phyloP scores from a whole-genome alignment of 2,888 invertebrate genomes.

The Lumbricus terrestris region DNA sequence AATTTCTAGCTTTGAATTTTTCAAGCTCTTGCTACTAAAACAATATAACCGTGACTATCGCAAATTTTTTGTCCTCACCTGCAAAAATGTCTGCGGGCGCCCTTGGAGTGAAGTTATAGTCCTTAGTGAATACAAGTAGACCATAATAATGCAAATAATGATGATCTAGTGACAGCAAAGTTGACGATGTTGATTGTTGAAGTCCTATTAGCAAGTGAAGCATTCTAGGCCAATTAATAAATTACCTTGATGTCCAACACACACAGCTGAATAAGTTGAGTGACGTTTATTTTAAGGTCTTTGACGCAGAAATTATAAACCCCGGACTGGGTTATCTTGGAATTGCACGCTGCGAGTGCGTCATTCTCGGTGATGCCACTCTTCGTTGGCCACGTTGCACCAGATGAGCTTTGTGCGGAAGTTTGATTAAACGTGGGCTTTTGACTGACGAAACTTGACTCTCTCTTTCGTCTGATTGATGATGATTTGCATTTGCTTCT shows the following conservation, averaged over 20 bases:
- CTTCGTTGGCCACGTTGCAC: background rate
- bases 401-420: background rate
- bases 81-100: too few species aligned
- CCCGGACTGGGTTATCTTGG: background rate
- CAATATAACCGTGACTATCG: too few species aligned
- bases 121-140: too few species aligned
- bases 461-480: background rate
- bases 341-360: background rate
- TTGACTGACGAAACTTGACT: background rate
- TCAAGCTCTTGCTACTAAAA: too few species aligned
- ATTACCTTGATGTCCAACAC: background rate
- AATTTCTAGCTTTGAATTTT: too few species aligned
- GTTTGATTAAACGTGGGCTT: background rate
- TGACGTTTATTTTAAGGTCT: background rate
- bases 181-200: too few species aligned
- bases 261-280: background rate
- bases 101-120: too few species aligned
- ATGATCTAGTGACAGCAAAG: too few species aligned
- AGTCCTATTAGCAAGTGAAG: background rate
- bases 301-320: background rate
- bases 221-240: background rate
- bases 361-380: background rate
- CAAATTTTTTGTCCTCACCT: too few species aligned
- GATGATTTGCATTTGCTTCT: background rate
- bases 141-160: too few species aligned